phyloP scores from a whole-genome alignment of 2,888 invertebrate species.

The Spisula solida region DNA sequence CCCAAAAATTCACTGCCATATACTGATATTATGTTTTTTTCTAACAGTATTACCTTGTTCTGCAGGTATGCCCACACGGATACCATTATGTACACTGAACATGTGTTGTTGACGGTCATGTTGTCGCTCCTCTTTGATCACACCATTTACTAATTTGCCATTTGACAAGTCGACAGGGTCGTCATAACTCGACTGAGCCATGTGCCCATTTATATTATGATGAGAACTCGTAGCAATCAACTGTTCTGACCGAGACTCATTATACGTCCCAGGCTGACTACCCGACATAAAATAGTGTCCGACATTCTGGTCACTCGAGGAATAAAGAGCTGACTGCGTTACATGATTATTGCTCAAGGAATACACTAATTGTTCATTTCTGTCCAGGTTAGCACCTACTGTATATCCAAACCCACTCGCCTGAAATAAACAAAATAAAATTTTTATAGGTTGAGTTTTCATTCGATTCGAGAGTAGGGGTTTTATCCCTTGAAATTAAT shows the following conservation, averaged over 20 bases:
- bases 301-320: conserved; percentile 54
- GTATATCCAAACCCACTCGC: conserved; percentile 78
- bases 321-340: conserved; percentile 43
- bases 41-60: conserved; percentile 63
- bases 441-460: too few species aligned
- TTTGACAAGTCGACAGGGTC: conserved; percentile 84
- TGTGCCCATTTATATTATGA: conserved; percentile 75
- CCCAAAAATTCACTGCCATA: too few species aligned
- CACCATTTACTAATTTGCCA: conserved; percentile 75
- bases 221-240: conserved; percentile 70
- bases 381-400: conserved; percentile 73
- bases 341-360: conserved; percentile 56
- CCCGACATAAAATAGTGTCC: conserved; percentile 56
- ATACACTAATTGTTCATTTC: conserved; percentile 63
- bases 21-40: too few species aligned
- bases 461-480: too few species aligned
- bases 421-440: conserved; percentile 25
- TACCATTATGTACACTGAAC: conserved; percentile 66
- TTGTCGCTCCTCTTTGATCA: conserved; percentile 71
- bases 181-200: conserved; percentile 81
- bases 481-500: too few species aligned
- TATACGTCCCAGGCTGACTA: conserved; percentile 48
- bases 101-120: conserved; percentile 55
- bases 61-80: conserved; percentile 82
- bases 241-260: conserved; percentile 53